Evolutionary conservation across 2,797 vertebrate genomes (phyloP).

Genomic region (Pterois miles): DNA sequence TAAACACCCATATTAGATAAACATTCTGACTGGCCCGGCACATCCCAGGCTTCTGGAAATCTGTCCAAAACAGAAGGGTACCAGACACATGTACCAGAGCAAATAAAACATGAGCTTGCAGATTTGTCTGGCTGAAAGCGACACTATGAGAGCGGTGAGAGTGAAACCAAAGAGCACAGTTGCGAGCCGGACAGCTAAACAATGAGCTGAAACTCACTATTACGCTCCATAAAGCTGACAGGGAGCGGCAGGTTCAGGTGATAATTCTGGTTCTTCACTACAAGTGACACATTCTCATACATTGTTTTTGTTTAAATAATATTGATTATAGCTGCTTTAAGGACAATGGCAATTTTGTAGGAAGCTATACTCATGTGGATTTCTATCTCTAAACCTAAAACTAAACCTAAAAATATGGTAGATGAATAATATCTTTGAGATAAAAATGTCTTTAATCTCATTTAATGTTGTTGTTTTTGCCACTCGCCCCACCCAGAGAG

Average conservation of each 20-base stretch:
- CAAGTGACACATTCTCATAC: background rate
- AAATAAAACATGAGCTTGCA: no score
- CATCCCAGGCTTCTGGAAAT: no score
- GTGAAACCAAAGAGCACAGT: background rate
- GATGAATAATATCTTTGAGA: conserved; percentile 1
- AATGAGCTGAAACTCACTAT: background rate
- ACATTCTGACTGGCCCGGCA: no score
- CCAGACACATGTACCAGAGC: background rate
- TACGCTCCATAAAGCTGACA: background rate
- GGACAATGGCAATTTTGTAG: background rate
- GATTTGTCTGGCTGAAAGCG: no score
- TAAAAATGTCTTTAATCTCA: conserved; percentile 36
- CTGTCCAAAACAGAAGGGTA: background rate
- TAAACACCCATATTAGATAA: no score
- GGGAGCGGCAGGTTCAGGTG: background rate
- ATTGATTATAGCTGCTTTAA: background rate
- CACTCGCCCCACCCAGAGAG: conserved; percentile 3
- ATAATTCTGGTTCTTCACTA: background rate
- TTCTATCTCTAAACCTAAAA: background rate
- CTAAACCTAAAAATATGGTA: background rate
- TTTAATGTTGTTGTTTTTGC: conserved; percentile 39
- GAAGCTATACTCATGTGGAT: background rate
- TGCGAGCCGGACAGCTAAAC: background rate
- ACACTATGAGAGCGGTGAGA: background rate
- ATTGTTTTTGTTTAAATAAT: background rate